Evolutionary conservation across 2,888 invertebrate species (phyloP), one percentile per base, ranked within the genome.

Genomic region (Pogonocherus hispidulus): DNA sequence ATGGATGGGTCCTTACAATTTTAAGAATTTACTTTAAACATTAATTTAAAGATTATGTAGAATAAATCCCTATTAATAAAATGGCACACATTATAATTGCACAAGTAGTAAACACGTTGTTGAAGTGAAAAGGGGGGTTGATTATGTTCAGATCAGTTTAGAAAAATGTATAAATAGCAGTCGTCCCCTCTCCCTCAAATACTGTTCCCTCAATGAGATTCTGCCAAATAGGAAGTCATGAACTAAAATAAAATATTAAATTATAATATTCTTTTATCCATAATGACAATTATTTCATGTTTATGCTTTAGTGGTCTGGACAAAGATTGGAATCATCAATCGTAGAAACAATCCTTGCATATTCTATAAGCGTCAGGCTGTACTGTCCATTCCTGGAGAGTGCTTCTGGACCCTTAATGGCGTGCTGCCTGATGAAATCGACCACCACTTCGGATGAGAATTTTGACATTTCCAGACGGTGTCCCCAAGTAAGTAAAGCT

Each of bases 401-500:
- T 37, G 81, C 70, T 84, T 91, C 91, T 0, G 91, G 90, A 0
- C 91, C 93, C 18, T 84, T 84, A 19, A 90, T 86, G 6, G 90
- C 91, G 77, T 87, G 86, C 47, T 87, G 84, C 71, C 85, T 87
- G 63, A 94, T 93, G 80, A 93, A 95, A 35, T 87, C 79, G 0
- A 85, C 83, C 0, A 90, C 91, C 35, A 88, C 78, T 5, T 83
- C 79, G 1, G 87, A 84, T 79, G 92, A 88, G 0, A 92, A 90
- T 69, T 88, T 88, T 3, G 93, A 91, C 91, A 94, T 92, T 77
- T 89, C 88, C 54, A 94, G 82, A 54, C 89, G 88, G 76, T 90
- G 90, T 23, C 94, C 93, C 94, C 94, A 95, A 0, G 92, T 87
- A 0, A 94, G 84, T 72, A 95, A 80, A 1, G 91, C 93, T 37